These are phyloP conservation scores for Triops cancriformis DNA, from an alignment of 1,140 invertebrate species.

Conservation along the genomic window DNA sequence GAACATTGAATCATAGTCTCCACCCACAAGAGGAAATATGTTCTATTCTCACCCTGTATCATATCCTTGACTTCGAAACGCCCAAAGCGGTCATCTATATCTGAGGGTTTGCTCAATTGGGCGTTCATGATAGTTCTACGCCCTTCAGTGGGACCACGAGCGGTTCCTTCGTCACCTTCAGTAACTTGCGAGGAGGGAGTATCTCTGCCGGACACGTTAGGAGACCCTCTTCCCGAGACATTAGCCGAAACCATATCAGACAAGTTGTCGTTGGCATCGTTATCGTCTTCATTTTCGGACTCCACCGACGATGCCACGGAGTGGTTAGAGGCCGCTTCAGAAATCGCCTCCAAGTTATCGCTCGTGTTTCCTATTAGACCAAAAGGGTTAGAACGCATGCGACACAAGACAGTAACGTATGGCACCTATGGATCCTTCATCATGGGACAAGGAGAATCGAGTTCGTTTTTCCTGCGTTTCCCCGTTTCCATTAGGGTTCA, in stretches of 20 bases:
- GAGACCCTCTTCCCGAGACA: slow-evolving; percentile 76
- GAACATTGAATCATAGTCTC: not conserved
- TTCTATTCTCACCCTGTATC: slow-evolving; percentile 51
- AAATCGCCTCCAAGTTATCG: slow-evolving; percentile 88
- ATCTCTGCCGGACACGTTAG: slow-evolving; percentile 86
- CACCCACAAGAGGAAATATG: not conserved
- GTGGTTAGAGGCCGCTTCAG: slow-evolving; percentile 87
- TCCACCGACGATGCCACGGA: slow-evolving; percentile 87
- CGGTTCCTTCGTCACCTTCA: slow-evolving; percentile 48
- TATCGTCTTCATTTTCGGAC: slow-evolving; percentile 69
- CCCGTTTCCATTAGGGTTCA: slow-evolving; percentile 31
- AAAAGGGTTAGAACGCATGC: not conserved
- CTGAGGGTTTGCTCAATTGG: slow-evolving; percentile 45
- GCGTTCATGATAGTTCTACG: slow-evolving; percentile 26
- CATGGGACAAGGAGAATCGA: slow-evolving; percentile 76
- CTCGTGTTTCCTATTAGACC: slow-evolving; percentile 69
- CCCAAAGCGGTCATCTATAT: slow-evolving; percentile 97
- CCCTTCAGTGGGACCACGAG: slow-evolving; percentile 39
- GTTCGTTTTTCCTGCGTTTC: slow-evolving; percentile 49
- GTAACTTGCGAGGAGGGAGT: slow-evolving; percentile 77
- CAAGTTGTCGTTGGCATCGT: slow-evolving; percentile 76
- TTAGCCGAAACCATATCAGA: slow-evolving; percentile 88
- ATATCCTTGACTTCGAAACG: slow-evolving; percentile 93
- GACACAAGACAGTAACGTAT: slow-evolving; percentile 23
- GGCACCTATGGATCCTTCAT: slow-evolving; percentile 64